phyloP scores from a whole-genome alignment of 2,113 vertebrate species.

The Phainopepla nitens region DNA sequence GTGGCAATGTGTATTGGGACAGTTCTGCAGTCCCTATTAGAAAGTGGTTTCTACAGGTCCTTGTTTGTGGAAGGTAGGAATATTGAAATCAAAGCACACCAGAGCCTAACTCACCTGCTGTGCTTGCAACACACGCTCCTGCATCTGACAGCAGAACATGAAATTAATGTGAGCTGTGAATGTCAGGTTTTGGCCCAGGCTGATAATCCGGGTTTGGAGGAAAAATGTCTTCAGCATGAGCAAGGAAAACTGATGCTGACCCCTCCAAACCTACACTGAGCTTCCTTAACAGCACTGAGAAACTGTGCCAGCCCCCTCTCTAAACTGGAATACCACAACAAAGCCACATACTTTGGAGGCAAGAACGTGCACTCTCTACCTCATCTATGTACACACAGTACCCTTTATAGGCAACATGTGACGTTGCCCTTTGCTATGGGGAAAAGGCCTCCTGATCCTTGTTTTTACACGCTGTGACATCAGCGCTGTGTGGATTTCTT shows the following conservation, averaged over 20 bases:
- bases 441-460: background rate
- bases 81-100: background rate
- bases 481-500: background rate
- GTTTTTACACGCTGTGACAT: background rate
- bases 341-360: background rate
- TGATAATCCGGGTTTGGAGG: background rate
- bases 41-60: background rate
- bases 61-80: background rate
- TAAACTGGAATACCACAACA: background rate
- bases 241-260: background rate
- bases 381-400: background rate
- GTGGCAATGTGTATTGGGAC: no score
- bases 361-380: background rate
- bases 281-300: background rate
- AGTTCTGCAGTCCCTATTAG: background rate
- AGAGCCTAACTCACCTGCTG: background rate
- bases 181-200: background rate
- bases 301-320: background rate
- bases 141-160: background rate
- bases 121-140: background rate
- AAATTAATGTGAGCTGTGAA: background rate
- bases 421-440: slow-evolving; percentile 1
- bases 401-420: background rate
- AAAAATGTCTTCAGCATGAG: background rate
- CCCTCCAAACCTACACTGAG: background rate